Evolutionary conservation across 2,888 invertebrate genomes (phyloP), one percentile per base, ranked within the genome.

Genomic region (Erebia epiphron): DNA sequence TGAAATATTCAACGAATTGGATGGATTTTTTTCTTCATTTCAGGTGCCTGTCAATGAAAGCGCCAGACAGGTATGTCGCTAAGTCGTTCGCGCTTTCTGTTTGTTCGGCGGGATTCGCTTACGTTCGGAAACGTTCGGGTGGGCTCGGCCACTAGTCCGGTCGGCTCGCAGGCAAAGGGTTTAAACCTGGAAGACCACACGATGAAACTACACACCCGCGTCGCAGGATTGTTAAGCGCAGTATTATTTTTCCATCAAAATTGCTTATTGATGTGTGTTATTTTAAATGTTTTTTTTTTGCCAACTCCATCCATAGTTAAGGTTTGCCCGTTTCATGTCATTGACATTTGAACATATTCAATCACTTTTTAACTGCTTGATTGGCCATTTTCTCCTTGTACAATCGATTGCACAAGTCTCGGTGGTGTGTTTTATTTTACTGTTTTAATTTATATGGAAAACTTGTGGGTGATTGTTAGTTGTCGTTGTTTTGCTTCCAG

Each of bases 11-110:
- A 94, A 94, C 93, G 93, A 94, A 94, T 94, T 94, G 94, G 94
- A 94, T 94, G 90, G 94, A 92, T 94, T 94, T 95, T 92, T 95
- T 95, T 95, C 95, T 95, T 95, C 92, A 92, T 95, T 95, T 94
- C 95, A 95, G 95, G 95, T 95, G 95, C 94, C 95, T 95, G 95
- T 95, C 95, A 94, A 95, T 95, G 94, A 95, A 95, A 95, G 95
- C 95, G 95, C 95, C 95, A 93, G 95, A 95, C 94, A 95, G 95
- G 95, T 95, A 95, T 95, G 93, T 93, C 89, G 86, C 91, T 91
- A 90, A 85, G 84, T 89, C 87, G 86, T 83, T 88, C 86, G 86
- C 86, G 87, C 90, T 86, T 88, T 91, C 88, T 86, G 86, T 92
- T 87, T 87, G 87, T 88, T 91, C 89, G 89, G 87, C 89, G 88